Percentiles rank a stretch among this genome's conserved stretches.
Evolutionary conservation across 2,888 invertebrate species (phyloP).

Genomic region (Tanytarsus gracilentus): DNA sequence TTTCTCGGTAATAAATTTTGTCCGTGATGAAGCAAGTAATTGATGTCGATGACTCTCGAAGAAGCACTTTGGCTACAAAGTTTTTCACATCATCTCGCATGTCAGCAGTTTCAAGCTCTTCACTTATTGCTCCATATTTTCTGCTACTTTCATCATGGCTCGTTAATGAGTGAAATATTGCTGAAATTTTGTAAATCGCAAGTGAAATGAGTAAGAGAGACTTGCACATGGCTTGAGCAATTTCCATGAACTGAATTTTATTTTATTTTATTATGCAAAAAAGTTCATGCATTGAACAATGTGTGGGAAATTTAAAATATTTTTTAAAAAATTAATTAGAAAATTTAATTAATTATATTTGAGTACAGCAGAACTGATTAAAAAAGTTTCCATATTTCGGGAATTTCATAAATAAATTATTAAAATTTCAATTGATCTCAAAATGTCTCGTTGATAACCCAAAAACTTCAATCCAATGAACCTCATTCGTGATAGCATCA

Average conservation of each 20-base stretch:
- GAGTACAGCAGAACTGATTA: too few species aligned
- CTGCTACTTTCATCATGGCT: neutral
- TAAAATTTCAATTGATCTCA: neutral
- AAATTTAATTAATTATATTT: too few species aligned
- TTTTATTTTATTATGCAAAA: too few species aligned
- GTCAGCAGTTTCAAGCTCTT: neutral
- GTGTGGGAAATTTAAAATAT: too few species aligned
- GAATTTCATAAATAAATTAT: neutral
- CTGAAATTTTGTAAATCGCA: neutral
- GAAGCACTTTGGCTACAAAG: neutral
- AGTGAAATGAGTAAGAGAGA: too few species aligned
- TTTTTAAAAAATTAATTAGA: too few species aligned
- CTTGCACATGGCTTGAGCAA: too few species aligned
- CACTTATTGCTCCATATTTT: neutral
- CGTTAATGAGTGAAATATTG: neutral
- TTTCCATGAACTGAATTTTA: too few species aligned
- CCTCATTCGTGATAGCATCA: too few species aligned
- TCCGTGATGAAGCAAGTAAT: slow-evolving; percentile 12
- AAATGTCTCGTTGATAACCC: neutral
- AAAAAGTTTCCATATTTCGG: too few species aligned
- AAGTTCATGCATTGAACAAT: too few species aligned
- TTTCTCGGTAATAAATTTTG: neutral
- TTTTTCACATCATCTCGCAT: neutral
- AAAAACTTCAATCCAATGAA: too few species aligned
- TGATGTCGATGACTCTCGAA: neutral